Conservation (phyloP, 2,113 vertebrate species). For the Crotalus viridis region DNA sequence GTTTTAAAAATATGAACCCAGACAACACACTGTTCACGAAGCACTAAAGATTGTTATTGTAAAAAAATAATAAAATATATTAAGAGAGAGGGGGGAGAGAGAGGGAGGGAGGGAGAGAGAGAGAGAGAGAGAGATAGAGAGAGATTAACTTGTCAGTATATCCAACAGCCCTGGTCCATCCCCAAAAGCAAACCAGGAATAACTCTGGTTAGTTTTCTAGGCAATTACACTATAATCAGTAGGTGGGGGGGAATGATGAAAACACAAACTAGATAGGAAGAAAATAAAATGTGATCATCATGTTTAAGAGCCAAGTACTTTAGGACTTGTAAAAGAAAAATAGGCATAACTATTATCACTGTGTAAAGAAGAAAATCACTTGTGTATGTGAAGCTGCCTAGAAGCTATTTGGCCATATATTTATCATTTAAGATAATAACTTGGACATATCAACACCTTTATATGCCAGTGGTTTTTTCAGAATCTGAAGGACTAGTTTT, state of each 20-base stretch:
- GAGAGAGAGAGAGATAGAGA: too few species aligned
- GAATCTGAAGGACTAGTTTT: neutral
- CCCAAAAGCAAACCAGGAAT: neutral
- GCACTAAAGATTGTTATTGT: too few species aligned
- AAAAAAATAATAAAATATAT: too few species aligned
- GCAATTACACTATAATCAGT: neutral
- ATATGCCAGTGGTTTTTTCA: conserved; percentile 19
- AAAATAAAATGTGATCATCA: neutral
- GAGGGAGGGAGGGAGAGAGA: too few species aligned
- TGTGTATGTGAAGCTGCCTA: conserved; percentile 28
- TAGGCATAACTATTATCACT: neutral
- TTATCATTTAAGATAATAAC: neutral
- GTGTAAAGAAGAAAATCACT: neutral
- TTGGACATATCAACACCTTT: neutral
- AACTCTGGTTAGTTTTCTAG: neutral
- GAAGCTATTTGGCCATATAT: conserved; percentile 7
- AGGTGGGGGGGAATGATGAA: neutral
- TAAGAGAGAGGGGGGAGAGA: too few species aligned
- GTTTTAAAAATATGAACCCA: too few species aligned
- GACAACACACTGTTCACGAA: too few species aligned
- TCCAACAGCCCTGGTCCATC: neutral
- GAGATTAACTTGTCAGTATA: neutral
- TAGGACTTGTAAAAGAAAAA: neutral
- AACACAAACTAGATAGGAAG: neutral
- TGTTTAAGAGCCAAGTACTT: neutral